A percentile compares a stretch with the other conserved stretches of the same genome.
Evolutionary conservation across 2,888 invertebrate genomes (phyloP).

Genomic region (Lasioglossum oenotherae): DNA sequence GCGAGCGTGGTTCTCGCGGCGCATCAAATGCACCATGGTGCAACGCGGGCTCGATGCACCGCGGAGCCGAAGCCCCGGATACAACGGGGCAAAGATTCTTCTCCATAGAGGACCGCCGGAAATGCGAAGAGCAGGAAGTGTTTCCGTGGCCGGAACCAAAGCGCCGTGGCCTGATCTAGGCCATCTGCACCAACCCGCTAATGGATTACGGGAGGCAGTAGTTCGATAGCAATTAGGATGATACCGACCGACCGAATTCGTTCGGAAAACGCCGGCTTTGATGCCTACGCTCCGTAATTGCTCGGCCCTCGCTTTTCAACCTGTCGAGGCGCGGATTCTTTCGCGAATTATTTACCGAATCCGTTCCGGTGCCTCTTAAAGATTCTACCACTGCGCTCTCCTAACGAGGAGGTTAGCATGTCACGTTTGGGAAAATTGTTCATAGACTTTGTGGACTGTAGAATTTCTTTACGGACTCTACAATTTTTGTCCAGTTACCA

Average conservation of each 20-base stretch:
- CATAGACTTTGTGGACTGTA: too few species aligned
- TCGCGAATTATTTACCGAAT: not conserved
- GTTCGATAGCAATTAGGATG: conserved; percentile 59
- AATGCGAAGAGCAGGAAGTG: conserved; percentile 27
- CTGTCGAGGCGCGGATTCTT: not conserved
- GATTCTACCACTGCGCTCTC: not conserved
- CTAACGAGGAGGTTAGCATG: not conserved
- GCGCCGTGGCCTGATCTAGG: conserved; percentile 42
- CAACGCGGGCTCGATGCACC: not conserved
- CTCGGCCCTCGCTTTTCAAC: not conserved
- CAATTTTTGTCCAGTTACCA: too few species aligned
- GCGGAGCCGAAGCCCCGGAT: conserved; percentile 3
- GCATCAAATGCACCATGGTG: conserved; percentile 29
- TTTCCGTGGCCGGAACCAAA: conserved; percentile 8
- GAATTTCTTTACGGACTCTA: too few species aligned
- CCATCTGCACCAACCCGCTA: conserved; percentile 47
- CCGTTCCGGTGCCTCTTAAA: not conserved
- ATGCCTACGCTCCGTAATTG: conserved; percentile 30
- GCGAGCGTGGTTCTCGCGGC: not conserved
- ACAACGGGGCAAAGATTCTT: not conserved
- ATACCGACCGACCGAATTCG: conserved; percentile 27
- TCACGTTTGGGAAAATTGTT: too few species aligned
- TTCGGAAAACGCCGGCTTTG: conserved; percentile 15
- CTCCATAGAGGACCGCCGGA: not conserved
- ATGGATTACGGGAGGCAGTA: conserved; percentile 52